Evolutionary conservation across 2,113 vertebrate species (phyloP), one percentile per base, ranked within the genome.

Genomic region (Crypturellus undulatus): DNA sequence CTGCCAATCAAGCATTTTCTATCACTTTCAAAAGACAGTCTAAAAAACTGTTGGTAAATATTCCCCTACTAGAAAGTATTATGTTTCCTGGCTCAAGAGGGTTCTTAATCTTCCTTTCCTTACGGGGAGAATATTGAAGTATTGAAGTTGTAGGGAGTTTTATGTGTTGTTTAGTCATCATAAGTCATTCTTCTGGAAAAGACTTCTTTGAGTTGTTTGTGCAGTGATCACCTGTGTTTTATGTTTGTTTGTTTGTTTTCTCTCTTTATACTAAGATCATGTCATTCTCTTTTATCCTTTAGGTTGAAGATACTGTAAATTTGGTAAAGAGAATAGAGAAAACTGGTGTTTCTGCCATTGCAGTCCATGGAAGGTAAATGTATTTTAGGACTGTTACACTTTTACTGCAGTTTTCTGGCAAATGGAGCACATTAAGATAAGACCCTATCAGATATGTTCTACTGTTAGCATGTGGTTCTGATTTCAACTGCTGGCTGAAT

Each of bases 311-410:
- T 32, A 99, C 99, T 0, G 40, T 99, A 69, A 94, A 64, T 36
- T 97, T 99, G 91, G 99, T 99, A 26, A 98, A 97, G 94, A 98
- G 98, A 89, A 99, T 99, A 80, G 98, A 99, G 92, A 98, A 87
- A 93, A 99, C 99, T 2, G 99, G 99, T 34, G 98, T 99, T 36
- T 96, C 99, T 15, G 99, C 99, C 11, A 97, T 99, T 72, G 98
- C 99, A 1, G 99, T 99, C 67, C 99, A 99, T 34, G 99, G 99
- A 95, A 99, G 99, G 99, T 99, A 97, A 98, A 91, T 88, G 0
- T 1, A 8, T 92, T 89, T 88, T 32, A 65, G 60, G 18, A 47
- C 22, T 52, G 30, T 38, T 40, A 18, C 36, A 26, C 32, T 25
- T 24, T 54, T 67, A 16, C 18, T 79, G 15, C 9, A 24, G 32